A percentile compares a stretch with the other conserved stretches of the same genome.
These are phyloP conservation scores for Thecophora atra DNA, from an alignment of 2,888 invertebrate genomes.

Conservation along the genomic window DNA sequence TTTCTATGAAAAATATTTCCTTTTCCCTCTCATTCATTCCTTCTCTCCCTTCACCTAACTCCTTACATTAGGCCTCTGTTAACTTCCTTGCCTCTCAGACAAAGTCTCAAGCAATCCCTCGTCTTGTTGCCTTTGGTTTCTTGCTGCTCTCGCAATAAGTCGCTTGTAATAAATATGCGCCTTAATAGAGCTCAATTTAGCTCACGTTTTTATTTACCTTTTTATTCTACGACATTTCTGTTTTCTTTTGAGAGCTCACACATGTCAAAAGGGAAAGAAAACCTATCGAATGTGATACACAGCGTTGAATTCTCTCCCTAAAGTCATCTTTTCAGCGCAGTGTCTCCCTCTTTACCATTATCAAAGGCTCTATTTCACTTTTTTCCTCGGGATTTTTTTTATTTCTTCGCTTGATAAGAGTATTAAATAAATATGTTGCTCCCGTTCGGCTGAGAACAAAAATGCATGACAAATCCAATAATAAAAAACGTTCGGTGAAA, in stretches of 20 bases:
- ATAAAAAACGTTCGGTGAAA: too few species aligned
- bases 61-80: not conserved
- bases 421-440: too few species aligned
- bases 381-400: too few species aligned
- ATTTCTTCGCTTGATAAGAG: too few species aligned
- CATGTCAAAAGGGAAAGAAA: not conserved
- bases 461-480: too few species aligned
- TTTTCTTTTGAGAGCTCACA: not conserved
- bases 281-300: not conserved
- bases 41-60: not conserved
- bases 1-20: not conserved
- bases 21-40: not conserved
- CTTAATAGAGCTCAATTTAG: conserved; percentile 13
- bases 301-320: not conserved
- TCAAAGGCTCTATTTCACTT: too few species aligned
- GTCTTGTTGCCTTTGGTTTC: not conserved
- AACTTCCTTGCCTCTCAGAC: conserved; percentile 8
- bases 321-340: not conserved
- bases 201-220: not conserved
- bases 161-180: conserved; percentile 17
- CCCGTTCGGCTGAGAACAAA: too few species aligned
- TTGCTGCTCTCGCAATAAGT: conserved; percentile 1
- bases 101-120: not conserved
- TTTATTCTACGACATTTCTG: not conserved
- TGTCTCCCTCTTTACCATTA: not conserved